These are phyloP conservation scores for Istiophorus platypterus DNA, from an alignment of 2,113 vertebrate species.

Conservation along the genomic window DNA sequence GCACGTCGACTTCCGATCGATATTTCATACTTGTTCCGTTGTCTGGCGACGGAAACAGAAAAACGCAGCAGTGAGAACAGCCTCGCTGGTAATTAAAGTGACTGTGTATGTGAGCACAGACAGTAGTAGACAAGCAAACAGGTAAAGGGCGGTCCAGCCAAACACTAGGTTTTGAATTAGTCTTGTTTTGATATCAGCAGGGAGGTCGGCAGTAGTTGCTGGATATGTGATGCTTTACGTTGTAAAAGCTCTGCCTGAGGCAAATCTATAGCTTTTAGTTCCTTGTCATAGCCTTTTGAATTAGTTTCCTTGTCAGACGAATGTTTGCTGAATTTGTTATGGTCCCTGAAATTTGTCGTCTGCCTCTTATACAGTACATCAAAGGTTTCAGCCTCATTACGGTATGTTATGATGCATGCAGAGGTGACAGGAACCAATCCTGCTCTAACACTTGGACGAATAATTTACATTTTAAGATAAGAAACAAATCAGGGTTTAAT, in stretches of 20 bases:
- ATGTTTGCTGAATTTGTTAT: slow-evolving; percentile 4
- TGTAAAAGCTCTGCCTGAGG: slow-evolving; percentile 6
- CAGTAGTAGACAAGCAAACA: too few species aligned
- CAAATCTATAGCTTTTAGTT: slow-evolving; percentile 6
- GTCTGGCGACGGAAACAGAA: too few species aligned
- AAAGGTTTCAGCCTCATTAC: slow-evolving; percentile 31
- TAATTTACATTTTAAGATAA: slow-evolving; percentile 31
- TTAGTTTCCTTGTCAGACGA: slow-evolving; percentile 14
- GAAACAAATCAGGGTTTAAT: slow-evolving; percentile 39
- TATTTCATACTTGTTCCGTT: too few species aligned
- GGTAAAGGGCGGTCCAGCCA: too few species aligned
- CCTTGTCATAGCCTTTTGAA: slow-evolving; percentile 15
- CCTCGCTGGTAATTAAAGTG: too few species aligned
- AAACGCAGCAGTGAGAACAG: too few species aligned
- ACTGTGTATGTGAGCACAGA: too few species aligned
- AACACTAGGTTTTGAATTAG: too few species aligned
- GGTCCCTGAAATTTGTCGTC: slow-evolving; percentile 24
- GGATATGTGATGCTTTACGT: background rate
- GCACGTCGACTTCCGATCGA: too few species aligned
- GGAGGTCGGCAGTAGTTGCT: background rate
- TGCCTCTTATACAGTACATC: slow-evolving; percentile 16
- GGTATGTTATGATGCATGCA: background rate
- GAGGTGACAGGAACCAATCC: slow-evolving; percentile 25
- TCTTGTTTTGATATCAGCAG: background rate
- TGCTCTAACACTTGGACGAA: slow-evolving; percentile 5